A percentile compares a stretch with the other conserved stretches of the same genome.
phyloP scores from a whole-genome alignment of 2,113 vertebrate genomes.

The Neolamprologus sp. region DNA sequence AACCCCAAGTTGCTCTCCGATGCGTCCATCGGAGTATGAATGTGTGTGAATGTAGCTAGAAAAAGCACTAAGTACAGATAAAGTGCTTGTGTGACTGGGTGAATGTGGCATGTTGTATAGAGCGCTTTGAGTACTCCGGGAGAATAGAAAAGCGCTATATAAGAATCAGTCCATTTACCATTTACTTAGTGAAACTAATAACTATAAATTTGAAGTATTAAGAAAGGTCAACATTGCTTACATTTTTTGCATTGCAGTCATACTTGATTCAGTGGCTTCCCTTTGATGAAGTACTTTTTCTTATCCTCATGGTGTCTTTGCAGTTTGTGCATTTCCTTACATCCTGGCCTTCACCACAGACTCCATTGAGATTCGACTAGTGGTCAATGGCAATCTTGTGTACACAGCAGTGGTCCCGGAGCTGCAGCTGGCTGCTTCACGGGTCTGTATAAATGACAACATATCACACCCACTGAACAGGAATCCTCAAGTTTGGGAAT shows the following conservation, averaged over 20 bases:
- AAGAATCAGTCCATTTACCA: too few species aligned
- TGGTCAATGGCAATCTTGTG: constrained; percentile 96
- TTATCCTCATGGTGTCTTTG: constrained; percentile 2
- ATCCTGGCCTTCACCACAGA: constrained; percentile 96
- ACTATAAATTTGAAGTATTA: neutral
- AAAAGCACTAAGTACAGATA: too few species aligned
- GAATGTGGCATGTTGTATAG: too few species aligned
- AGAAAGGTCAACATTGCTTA: too few species aligned
- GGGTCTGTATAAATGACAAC: constrained; percentile 73
- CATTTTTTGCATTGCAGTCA: neutral
- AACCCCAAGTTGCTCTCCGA: too few species aligned
- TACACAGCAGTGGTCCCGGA: constrained; percentile 95
- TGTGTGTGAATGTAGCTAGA: too few species aligned
- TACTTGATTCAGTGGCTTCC: neutral
- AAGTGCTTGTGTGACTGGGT: too few species aligned
- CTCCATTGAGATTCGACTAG: constrained; percentile 96
- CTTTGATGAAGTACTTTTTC: neutral
- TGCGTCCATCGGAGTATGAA: too few species aligned
- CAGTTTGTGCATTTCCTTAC: constrained; percentile 98
- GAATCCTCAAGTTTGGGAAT: neutral
- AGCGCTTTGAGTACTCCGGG: too few species aligned
- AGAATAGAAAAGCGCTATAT: too few species aligned
- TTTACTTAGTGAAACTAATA: neutral
- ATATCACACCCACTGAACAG: neutral
- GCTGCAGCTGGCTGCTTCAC: constrained; percentile 87